A percentile compares a stretch with the other conserved stretches of the same genome.
Conservation (phyloP, 2,797 vertebrate genomes). For the Hybognathus amarus region DNA sequence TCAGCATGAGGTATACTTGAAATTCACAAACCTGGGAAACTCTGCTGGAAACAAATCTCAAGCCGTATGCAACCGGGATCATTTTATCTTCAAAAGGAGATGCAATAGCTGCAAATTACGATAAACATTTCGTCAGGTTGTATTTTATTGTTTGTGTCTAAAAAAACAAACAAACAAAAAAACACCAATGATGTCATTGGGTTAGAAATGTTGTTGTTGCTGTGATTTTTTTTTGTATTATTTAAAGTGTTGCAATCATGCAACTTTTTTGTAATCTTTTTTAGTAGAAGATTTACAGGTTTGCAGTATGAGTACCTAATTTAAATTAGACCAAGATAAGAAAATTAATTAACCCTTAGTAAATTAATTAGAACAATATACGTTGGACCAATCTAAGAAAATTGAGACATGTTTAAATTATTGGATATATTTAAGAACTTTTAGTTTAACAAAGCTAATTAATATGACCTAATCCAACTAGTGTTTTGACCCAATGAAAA, state of each 20-base stretch:
- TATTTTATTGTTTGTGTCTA: not conserved
- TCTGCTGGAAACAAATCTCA: not conserved
- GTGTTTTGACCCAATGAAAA: not conserved
- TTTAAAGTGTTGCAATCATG: not conserved
- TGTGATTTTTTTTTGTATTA: not conserved
- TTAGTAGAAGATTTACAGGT: not conserved
- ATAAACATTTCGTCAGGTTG: constrained; percentile 22
- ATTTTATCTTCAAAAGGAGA: constrained; percentile 13
- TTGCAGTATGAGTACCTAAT: not conserved
- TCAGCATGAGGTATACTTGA: constrained; percentile 33
- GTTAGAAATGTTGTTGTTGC: not conserved
- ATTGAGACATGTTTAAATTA: not conserved
- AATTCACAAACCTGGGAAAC: constrained; percentile 9
- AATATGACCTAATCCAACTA: not conserved
- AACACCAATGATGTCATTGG: not conserved
- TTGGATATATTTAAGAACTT: not conserved
- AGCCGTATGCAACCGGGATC: constrained; percentile 1
- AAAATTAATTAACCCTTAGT: not conserved
- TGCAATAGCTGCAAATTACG: constrained; percentile 1
- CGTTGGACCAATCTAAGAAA: not conserved
- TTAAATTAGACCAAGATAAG: not conserved
- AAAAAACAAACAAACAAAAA: too few relatives aligned
- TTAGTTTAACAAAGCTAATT: not conserved
- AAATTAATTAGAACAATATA: not conserved
- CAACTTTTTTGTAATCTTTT: too few relatives aligned